Evolutionary conservation across 1,140 invertebrate species (phyloP), one percentile per base, ranked within the genome.

Genomic region (Drosophila serrata): DNA sequence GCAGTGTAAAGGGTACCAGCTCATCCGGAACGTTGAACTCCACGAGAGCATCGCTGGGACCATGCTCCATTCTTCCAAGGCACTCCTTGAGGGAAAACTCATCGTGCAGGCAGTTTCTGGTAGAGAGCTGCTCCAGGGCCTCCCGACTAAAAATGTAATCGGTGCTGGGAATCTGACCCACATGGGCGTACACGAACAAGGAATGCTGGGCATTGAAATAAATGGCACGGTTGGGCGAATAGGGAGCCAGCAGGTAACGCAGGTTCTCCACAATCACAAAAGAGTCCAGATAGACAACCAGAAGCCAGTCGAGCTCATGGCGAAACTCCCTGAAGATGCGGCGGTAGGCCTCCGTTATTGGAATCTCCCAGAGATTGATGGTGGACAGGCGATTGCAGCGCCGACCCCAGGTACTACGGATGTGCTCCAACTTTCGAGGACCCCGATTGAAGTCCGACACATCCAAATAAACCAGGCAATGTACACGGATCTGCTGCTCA

Each of bases 281-380:
- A 93, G 98, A 98, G 90, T 99, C 98, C 93, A 98, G 97, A 87
- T 99, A 98, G 27, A 97, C 97, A 92, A 99, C 98, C 81, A 99
- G 93, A 91, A 98, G 98, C 97, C 97, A 99, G 93, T 99, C 98
- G 12, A 95, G 95, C 64, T 97, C 94, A 75, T 96, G 93, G 19
- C 95, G 93, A 88, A 98, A 96, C 86, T 97, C 93, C 46, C 96
- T 93, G 82, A 97, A 98, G 15, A 97, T 94, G 94, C 37, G 96
- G 82, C 33, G 95, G 95, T 40, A 97, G 92, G 22, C 95, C 88
- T 33, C 95, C 95, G n/a, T n/a, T 5, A 67, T 96, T 88, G 53
- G 93, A 93, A 96, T 95, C 93, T 95, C 93, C 60, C 93, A 48
- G 0, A 96, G 96, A 79, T 96, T 97, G 95, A 98, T 97, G 75